A percentile compares a stretch with the other conserved stretches of the same genome.
These are phyloP conservation scores for Chymomyza procnemis DNA, from an alignment of 2,888 invertebrate species.

Conservation along the genomic window DNA sequence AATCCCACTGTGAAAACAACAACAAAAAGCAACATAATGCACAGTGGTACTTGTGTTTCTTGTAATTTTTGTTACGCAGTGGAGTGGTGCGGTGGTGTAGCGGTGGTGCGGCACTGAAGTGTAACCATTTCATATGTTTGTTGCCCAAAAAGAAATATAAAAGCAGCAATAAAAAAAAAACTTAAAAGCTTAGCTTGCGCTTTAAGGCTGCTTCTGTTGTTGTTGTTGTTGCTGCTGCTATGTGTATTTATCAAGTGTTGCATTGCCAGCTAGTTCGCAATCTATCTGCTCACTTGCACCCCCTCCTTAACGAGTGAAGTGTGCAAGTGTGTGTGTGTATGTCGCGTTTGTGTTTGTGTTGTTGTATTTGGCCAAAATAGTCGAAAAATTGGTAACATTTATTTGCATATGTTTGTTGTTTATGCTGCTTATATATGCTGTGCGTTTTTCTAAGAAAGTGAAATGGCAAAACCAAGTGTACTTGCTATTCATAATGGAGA, in stretches of 20 bases:
- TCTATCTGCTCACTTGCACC: slow-evolving; percentile 1
- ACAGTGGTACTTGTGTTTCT: slow-evolving; percentile 37
- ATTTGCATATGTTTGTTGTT: slow-evolving; percentile 5
- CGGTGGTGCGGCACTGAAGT: slow-evolving; percentile 63
- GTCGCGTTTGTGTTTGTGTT: not conserved
- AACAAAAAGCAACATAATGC: slow-evolving; percentile 11
- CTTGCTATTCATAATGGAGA: slow-evolving; percentile 41
- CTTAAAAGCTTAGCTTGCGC: slow-evolving; percentile 52
- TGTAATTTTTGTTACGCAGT: slow-evolving; percentile 68
- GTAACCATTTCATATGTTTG: slow-evolving; percentile 38
- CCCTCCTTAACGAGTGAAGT: not conserved
- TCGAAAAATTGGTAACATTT: slow-evolving; percentile 2
- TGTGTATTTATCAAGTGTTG: slow-evolving; percentile 53
- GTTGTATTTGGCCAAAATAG: slow-evolving; percentile 31
- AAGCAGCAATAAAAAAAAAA: too few relatives aligned
- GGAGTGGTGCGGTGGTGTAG: slow-evolving; percentile 60
- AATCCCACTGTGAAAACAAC: not conserved
- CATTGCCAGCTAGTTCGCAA: slow-evolving; percentile 47
- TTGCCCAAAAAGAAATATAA: slow-evolving; percentile 32
- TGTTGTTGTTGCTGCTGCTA: not conserved
- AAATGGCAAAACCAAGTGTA: not conserved
- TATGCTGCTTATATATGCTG: slow-evolving; percentile 20
- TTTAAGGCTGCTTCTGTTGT: slow-evolving; percentile 14
- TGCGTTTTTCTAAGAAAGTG: not conserved
- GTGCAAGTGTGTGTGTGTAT: slow-evolving; percentile 1